Evolutionary conservation across 2,113 vertebrate species (phyloP).

Genomic region (Antigone vipio): DNA sequence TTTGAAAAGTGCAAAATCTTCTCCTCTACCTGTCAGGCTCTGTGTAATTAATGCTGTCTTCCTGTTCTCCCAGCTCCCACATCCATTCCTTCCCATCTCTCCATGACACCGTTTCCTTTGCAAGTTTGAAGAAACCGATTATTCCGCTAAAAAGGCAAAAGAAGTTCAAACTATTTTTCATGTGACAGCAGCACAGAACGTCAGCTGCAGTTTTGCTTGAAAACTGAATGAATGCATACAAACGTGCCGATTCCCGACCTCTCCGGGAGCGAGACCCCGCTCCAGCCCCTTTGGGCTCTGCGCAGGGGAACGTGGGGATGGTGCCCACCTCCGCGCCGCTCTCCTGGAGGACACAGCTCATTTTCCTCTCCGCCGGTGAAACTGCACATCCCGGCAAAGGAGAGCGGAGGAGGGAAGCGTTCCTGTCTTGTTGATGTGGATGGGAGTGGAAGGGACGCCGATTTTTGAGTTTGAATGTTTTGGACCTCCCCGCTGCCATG

Average conservation of each 20-base stretch:
- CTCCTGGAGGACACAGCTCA: neutral
- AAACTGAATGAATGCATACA: neutral
- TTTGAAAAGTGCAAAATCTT: neutral
- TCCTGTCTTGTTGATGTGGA: no score
- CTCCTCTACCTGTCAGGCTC: conserved; percentile 8
- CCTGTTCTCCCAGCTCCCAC: neutral
- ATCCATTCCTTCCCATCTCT: neutral
- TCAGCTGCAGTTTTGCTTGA: neutral
- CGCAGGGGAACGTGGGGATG: fast-evolving
- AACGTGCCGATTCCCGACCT: fast-evolving
- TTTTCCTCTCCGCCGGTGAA: neutral
- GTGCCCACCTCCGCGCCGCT: neutral
- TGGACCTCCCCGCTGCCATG: neutral
- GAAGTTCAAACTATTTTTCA: neutral
- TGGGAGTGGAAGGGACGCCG: neutral
- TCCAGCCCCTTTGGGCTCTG: neutral
- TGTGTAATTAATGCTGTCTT: conserved; percentile 12
- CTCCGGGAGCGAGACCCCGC: neutral
- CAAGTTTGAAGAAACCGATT: neutral
- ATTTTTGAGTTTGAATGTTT: neutral
- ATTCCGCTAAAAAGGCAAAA: neutral
- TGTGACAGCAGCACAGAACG: neutral
- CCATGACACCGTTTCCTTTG: neutral
- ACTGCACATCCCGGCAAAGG: no score
- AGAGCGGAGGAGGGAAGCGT: neutral